phyloP scores from a whole-genome alignment of 1,140 invertebrate genomes.

The Drosophila orena region DNA sequence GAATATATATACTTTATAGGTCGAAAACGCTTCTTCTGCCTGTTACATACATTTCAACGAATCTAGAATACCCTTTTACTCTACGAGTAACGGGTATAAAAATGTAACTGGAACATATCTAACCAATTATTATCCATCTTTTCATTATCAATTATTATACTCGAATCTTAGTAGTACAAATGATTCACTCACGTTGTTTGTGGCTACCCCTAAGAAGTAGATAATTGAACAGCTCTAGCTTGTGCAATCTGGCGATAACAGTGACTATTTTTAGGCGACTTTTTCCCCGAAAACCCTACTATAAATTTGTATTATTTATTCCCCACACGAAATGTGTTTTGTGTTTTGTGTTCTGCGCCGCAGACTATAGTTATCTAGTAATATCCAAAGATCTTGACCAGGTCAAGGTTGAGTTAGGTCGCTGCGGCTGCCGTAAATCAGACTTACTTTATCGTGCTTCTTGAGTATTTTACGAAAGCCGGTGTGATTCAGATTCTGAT shows the following conservation, averaged over 20 bases:
- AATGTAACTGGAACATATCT: not conserved
- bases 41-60: too few relatives aligned
- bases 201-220: slow-evolving; percentile 1
- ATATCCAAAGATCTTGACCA: not conserved
- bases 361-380: slow-evolving; percentile 2
- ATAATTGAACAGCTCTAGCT: not conserved
- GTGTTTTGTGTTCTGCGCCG: not conserved
- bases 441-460: slow-evolving; percentile 98
- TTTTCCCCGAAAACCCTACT: not conserved
- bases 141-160: too few relatives aligned
- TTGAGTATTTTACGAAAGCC: slow-evolving; percentile 99
- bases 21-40: too few relatives aligned
- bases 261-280: slow-evolving; percentile 15
- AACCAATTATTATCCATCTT: slow-evolving; percentile 1
- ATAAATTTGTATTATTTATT: slow-evolving; percentile 27
- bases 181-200: slow-evolving; percentile 11
- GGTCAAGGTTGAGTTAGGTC: slow-evolving; percentile 13
- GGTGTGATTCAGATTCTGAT: slow-evolving; percentile 98
- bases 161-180: not conserved
- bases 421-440: slow-evolving; percentile 24
- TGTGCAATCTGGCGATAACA: slow-evolving; percentile 4
- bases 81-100: too few relatives aligned
- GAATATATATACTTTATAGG: too few relatives aligned
- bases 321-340: not conserved
- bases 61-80: too few relatives aligned